phyloP scores from a whole-genome alignment of 2,888 invertebrate genomes.

The Nematopogon swammerdamellus region DNA sequence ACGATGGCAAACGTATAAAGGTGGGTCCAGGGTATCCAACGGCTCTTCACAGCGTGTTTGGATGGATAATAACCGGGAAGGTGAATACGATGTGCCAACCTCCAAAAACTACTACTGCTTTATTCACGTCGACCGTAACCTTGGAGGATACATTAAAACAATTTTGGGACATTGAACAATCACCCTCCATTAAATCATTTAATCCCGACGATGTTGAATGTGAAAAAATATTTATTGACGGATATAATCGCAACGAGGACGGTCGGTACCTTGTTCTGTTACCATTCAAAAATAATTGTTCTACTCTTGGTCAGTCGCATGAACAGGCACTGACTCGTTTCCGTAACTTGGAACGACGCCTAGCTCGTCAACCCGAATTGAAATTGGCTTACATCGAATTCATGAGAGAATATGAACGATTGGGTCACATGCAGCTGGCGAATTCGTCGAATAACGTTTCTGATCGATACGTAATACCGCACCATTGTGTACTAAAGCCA shows the following conservation, averaged over 20 bases:
- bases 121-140: not conserved
- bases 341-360: not conserved
- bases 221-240: not conserved
- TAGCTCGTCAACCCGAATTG: not conserved
- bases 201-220: not conserved
- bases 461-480: slow-evolving; percentile 6
- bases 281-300: not conserved
- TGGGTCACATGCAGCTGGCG: slow-evolving; percentile 12
- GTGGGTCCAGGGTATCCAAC: not conserved
- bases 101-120: not conserved
- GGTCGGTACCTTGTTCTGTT: not conserved
- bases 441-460: no score
- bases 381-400: slow-evolving; percentile 8
- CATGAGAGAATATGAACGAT: slow-evolving; percentile 11
- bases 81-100: not conserved
- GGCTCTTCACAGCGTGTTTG: not conserved
- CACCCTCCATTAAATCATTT: not conserved
- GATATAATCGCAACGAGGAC: not conserved
- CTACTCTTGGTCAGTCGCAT: not conserved
- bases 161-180: not conserved
- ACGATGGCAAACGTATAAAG: not conserved
- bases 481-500: slow-evolving; percentile 12
- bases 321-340: not conserved
- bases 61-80: not conserved
- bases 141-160: not conserved